Evolutionary conservation across 2,888 invertebrate genomes (phyloP), one percentile per base, ranked within the genome.

Genomic region (Leptopterna dolabrata): DNA sequence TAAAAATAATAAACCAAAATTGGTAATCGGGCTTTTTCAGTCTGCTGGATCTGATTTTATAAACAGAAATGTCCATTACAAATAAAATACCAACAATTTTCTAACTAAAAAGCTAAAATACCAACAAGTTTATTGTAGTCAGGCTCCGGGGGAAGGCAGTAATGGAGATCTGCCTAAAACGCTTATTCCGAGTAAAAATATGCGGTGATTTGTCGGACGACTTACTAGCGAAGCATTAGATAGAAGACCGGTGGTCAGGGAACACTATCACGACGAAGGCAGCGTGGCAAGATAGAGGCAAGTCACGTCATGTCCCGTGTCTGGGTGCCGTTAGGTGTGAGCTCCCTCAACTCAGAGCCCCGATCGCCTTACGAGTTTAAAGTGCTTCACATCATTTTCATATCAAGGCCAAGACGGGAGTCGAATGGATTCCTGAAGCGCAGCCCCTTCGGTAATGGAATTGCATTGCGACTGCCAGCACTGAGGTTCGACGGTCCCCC

Each of bases 231-330:
- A n/a, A 41, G 19, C 76, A 76, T 76, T 47, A 78, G 55, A 55
- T 81, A 36, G 81, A 81, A 55, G 51, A 55, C 81, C 55, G 51
- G 1, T 27, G 81, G 81, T 81, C 81, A 81, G 81, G 29, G 45
- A 51, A 55, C 45, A 51, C 27, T 81, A 81, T 81, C 45, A 51
- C 81, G 30, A 51, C 81, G 3, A 47, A 55, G n/a, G 51, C 30
- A 81, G 29, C 81, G 29, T n/a, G n/a, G n/a, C 51, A 30, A 51
- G 81, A 45, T 81, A 81, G 29, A 30, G 81, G 27, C 9, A 19
- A 11, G 81, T 51, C 81, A 81, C 81, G 81, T 81, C 11, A 81
- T 51, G 27, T 81, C 9, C 9, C 81, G 81, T 81, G 81, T 55
- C 81, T 81, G 29, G 16, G 55, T 16, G 55, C 27, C 51, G 81